Conservation (phyloP, 92 coral and sea anemone species). For the Phenganax subtilis region DNA sequence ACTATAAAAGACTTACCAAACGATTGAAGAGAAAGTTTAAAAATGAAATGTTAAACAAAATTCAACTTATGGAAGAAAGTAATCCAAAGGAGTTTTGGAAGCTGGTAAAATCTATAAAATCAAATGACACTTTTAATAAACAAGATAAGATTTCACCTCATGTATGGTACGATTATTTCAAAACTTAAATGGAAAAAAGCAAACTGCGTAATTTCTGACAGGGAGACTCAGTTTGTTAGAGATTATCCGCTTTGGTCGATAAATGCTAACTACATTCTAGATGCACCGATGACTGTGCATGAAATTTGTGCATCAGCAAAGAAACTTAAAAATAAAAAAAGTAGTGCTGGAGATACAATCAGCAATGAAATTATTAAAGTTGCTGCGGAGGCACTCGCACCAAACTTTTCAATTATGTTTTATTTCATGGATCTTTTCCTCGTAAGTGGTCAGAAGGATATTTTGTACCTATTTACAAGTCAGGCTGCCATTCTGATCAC, state of each 20-base stretch:
- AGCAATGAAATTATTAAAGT: slow-evolving; percentile 36
- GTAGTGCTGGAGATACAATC: slow-evolving; percentile 32
- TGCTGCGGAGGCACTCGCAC: slow-evolving; percentile 23
- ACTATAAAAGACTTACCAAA: slow-evolving; percentile 20
- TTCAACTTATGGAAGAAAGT: slow-evolving; percentile 9
- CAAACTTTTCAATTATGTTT: slow-evolving; percentile 29
- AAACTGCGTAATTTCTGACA: not conserved
- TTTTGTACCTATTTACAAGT: slow-evolving; percentile 27
- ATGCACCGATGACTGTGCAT: slow-evolving; percentile 22
- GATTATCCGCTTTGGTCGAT: slow-evolving; percentile 23
- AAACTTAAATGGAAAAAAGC: slow-evolving; percentile 4
- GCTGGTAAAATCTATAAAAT: slow-evolving; percentile 32
- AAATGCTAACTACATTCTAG: not conserved
- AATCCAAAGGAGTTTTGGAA: slow-evolving; percentile 44
- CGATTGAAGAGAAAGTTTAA: slow-evolving; percentile 24
- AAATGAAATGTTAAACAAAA: slow-evolving; percentile 27
- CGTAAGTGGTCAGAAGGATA: slow-evolving; percentile 15
- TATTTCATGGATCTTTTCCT: slow-evolving; percentile 37
- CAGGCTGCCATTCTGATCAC: slow-evolving; percentile 34
- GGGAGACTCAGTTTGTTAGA: slow-evolving; percentile 12
- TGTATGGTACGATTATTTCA: slow-evolving; percentile 30
- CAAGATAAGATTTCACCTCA: not conserved
- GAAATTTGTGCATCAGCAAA: slow-evolving; percentile 35
- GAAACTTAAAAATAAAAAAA: slow-evolving; percentile 33
- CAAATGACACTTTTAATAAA: not conserved